phyloP scores from a whole-genome alignment of 2,797 vertebrate species.

The Schizopygopsis pylzovi region DNA sequence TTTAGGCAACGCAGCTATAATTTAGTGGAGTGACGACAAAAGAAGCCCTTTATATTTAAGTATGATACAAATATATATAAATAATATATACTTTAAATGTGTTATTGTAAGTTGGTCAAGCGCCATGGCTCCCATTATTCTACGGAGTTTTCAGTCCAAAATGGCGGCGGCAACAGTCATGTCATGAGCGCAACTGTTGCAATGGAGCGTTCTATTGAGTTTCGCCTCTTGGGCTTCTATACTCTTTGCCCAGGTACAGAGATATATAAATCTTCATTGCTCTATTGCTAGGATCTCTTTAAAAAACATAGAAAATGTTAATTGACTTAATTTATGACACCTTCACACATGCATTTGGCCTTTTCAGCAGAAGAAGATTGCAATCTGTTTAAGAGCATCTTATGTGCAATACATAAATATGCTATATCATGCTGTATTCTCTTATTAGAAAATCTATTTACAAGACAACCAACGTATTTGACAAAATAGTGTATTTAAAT shows the following conservation, averaged over 20 bases:
- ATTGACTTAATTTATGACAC: background rate
- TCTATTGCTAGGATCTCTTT: constrained; percentile 16
- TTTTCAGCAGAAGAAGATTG: background rate
- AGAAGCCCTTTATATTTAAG: too few relatives aligned
- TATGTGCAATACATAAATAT: background rate
- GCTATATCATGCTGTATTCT: background rate
- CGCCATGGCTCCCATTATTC: too few relatives aligned
- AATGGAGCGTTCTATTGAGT: too few relatives aligned
- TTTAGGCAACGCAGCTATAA: too few relatives aligned
- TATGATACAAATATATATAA: too few relatives aligned
- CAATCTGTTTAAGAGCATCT: background rate
- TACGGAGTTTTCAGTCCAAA: too few relatives aligned
- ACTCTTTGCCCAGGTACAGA: background rate
- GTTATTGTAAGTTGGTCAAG: too few relatives aligned
- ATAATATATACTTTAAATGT: too few relatives aligned
- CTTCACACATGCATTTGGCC: background rate
- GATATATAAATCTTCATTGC: background rate
- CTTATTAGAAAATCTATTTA: background rate
- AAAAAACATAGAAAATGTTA: background rate
- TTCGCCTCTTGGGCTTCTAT: too few relatives aligned
- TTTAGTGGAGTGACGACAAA: too few relatives aligned
- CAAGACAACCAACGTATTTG: background rate
- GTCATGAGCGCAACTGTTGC: too few relatives aligned
- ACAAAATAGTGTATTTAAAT: background rate
- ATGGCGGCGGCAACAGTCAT: too few relatives aligned